Base-by-base conservation (phyloP, 2,113 vertebrate species). In the Desmodus rotundus region DNA sequence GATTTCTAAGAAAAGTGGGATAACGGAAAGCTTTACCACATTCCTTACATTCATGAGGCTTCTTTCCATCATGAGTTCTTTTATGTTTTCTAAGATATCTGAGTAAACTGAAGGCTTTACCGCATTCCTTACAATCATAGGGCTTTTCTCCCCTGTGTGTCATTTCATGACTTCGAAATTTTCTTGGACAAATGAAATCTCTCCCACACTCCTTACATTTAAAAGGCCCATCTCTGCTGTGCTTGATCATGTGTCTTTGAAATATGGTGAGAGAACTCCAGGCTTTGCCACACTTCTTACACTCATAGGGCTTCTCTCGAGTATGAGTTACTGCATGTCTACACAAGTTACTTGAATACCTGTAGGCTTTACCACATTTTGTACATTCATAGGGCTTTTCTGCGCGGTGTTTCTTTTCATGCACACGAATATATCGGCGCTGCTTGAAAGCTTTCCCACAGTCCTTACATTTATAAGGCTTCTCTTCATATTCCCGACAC, bases 371-470 rank as follows among this genome's bases (percentile, higher is more conserved):
- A 81, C 92, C 14, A 77, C 87, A 89, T 31, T 68, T 52, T 45
- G 52, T 70, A 76, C 83, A 81, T 14, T 16, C 65, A 91, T 11
- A 85, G 26, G 4, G 56, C 20, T 80, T 80, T 67, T 85, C 78
- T 65, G 50, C 67, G 19, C 33, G 38, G 43, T 74, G 78, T 45
- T 38, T 65, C 74, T 56, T 80, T n/a, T 63, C 94, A 45, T 97
- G 97, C 16, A 95, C 91, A 11, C 54, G 54, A 73, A 97, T 47
- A 45, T 92, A 52, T 38, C 74, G 24, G 77, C 13, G 41, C 31
- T 63, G 67, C 33, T 83, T 95, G 33, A 97, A 97, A 24, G 94
- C 72, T 4, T 97, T 97, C 28, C 89, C 91, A 20, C 96, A 97
- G 47, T 95, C 83, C 19, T 96, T 88, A 67, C 97, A 96, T 36